Evolutionary conservation across 2,888 invertebrate species (phyloP).

Genomic region (Lymantria monacha): DNA sequence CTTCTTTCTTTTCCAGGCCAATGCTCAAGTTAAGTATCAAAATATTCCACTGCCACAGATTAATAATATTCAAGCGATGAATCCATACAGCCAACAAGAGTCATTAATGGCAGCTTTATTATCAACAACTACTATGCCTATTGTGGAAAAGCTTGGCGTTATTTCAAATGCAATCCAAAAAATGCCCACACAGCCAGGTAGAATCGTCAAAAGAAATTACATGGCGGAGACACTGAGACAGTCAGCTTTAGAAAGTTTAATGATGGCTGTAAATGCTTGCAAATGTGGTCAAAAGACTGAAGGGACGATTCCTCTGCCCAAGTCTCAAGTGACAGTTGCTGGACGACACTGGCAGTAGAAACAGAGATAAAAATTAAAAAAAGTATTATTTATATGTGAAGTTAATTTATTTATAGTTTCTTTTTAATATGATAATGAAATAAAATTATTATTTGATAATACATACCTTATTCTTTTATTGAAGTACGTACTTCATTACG

Average conservation of each 20-base stretch:
- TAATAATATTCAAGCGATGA: background rate
- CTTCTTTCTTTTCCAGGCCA: slow-evolving; percentile 15
- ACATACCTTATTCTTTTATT: no score
- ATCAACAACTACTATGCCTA: slow-evolving; percentile 20
- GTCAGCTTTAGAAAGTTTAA: slow-evolving; percentile 45
- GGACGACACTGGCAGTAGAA: slow-evolving; percentile 5
- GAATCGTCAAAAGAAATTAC: slow-evolving; percentile 29
- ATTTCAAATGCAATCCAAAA: slow-evolving; percentile 37
- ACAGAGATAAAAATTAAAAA: background rate
- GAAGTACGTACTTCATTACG: no score
- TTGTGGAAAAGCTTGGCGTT: slow-evolving; percentile 34
- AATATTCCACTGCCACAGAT: slow-evolving; percentile 11
- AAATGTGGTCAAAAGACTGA: slow-evolving; percentile 11
- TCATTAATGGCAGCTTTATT: slow-evolving; percentile 10
- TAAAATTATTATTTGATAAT: no score
- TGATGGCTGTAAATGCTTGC: slow-evolving; percentile 37
- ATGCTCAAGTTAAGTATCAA: slow-evolving; percentile 12
- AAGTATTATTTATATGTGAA: background rate
- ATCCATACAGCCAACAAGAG: slow-evolving; percentile 8
- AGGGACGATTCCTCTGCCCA: slow-evolving; percentile 9
- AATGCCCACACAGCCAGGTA: slow-evolving; percentile 25
- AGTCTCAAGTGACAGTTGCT: slow-evolving; percentile 3
- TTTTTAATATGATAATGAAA: background rate
- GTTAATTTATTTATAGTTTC: background rate
- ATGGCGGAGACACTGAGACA: slow-evolving; percentile 44